These are phyloP conservation scores for Zaprionus tsacasi DNA, from an alignment of 1,140 invertebrate species.

Conservation along the genomic window DNA sequence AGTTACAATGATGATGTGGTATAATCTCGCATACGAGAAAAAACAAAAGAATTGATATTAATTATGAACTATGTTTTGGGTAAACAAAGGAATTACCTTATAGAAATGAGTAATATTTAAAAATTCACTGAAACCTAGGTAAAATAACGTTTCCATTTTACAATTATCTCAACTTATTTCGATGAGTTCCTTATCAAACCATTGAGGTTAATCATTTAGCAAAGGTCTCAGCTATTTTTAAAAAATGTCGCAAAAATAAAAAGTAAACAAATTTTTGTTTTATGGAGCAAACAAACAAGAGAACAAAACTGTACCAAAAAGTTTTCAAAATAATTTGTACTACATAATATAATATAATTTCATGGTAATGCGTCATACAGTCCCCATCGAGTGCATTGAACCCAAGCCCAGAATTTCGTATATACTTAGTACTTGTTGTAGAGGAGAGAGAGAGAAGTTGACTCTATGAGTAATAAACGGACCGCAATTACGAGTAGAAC, in stretches of 20 bases:
- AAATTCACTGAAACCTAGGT: too few relatives aligned
- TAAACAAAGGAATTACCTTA: constrained; percentile 2
- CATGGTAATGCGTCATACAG: constrained; percentile 32
- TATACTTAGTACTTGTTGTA: background rate
- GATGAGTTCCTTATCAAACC: constrained; percentile 48
- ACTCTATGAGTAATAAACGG: constrained; percentile 66
- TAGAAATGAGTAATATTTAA: background rate
- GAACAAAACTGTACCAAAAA: constrained; percentile 51
- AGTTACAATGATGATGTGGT: constrained; percentile 2
- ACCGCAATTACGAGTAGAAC: constrained; percentile 38
- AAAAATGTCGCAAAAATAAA: constrained; percentile 16
- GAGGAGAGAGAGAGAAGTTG: constrained; percentile 4
- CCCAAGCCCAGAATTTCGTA: constrained; percentile 23
- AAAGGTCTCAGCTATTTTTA: constrained; percentile 69
- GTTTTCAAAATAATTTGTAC: constrained; percentile 19
- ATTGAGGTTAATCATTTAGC: constrained; percentile 46
- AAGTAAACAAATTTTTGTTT: constrained; percentile 20
- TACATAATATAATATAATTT: constrained; percentile 8
- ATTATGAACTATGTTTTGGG: background rate
- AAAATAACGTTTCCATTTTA: background rate
- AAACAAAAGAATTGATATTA: constrained; percentile 3
- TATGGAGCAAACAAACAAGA: constrained; percentile 43
- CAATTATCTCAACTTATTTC: background rate
- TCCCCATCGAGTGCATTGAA: constrained; percentile 42
- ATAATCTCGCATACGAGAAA: constrained; percentile 1